Evolutionary conservation across 2,888 invertebrate genomes (phyloP).

Genomic region (Melitaea athalia): DNA sequence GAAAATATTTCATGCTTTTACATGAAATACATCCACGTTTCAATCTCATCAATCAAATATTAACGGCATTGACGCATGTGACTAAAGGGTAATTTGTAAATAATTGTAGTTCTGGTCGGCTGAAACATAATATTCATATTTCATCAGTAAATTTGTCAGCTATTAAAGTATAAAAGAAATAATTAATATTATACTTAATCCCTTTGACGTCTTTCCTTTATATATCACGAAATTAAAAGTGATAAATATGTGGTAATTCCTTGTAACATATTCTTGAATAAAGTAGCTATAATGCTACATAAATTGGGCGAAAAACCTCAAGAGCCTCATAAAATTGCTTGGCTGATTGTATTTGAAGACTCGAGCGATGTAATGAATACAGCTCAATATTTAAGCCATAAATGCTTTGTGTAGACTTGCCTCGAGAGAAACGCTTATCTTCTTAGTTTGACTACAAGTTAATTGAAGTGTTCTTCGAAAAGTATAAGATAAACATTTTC

Average conservation of each 20-base stretch:
- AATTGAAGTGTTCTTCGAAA: slow-evolving; percentile 17
- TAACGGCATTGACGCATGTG: too few species aligned
- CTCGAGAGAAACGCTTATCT: slow-evolving; percentile 18
- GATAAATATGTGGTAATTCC: not conserved
- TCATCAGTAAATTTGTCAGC: too few species aligned
- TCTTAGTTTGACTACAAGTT: slow-evolving; percentile 14
- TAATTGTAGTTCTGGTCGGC: too few species aligned
- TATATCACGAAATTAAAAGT: not conserved
- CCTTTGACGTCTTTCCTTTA: too few species aligned
- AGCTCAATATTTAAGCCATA: slow-evolving; percentile 17
- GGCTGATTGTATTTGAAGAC: slow-evolving; percentile 32
- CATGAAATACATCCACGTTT: too few species aligned
- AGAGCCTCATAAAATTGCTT: slow-evolving; percentile 40
- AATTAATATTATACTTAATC: too few species aligned
- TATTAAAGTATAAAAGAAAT: too few species aligned
- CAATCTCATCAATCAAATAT: too few species aligned
- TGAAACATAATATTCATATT: too few species aligned
- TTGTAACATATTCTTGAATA: slow-evolving; percentile 3
- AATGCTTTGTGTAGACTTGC: slow-evolving; percentile 20
- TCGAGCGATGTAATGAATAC: slow-evolving; percentile 39
- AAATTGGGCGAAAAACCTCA: slow-evolving; percentile 26
- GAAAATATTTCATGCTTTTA: too few species aligned
- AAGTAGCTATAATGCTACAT: slow-evolving; percentile 1
- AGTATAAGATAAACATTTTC: slow-evolving; percentile 24
- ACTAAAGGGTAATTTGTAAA: too few species aligned